These are phyloP conservation scores for Thomomys bottae DNA, from an alignment of 2,113 vertebrate species.

Conservation along the genomic window DNA sequence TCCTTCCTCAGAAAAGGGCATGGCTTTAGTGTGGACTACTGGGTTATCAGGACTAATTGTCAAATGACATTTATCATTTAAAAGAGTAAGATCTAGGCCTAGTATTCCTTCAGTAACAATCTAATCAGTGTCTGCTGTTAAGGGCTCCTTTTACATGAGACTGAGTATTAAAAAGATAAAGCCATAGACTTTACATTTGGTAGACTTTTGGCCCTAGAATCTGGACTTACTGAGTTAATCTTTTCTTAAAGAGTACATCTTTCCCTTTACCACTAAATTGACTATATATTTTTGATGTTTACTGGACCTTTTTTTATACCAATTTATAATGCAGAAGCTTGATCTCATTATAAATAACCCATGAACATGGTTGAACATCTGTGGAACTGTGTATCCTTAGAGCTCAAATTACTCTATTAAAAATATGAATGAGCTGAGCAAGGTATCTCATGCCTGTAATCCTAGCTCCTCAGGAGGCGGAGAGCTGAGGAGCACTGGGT, in stretches of 20 bases:
- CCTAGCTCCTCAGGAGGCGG: too few relatives aligned
- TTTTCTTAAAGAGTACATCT: constrained; percentile 22
- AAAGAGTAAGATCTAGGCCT: background rate
- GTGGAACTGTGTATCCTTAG: constrained; percentile 70
- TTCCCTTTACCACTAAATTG: constrained; percentile 61
- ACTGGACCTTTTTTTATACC: constrained; percentile 59
- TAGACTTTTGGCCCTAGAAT: constrained; percentile 16
- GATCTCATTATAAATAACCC: constrained; percentile 74
- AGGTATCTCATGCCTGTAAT: too few relatives aligned
- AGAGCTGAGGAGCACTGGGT: too few relatives aligned
- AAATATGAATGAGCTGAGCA: too few relatives aligned
- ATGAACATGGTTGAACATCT: constrained; percentile 69
- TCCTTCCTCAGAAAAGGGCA: background rate
- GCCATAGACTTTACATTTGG: background rate
- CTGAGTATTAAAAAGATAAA: constrained; percentile 21
- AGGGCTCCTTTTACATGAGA: background rate
- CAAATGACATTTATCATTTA: background rate
- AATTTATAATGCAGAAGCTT: constrained; percentile 63
- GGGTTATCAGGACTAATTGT: constrained; percentile 20
- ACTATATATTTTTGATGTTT: constrained; percentile 52
- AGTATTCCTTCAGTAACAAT: background rate
- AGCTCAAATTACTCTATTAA: constrained; percentile 68
- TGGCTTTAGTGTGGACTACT: background rate
- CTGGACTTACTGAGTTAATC: constrained; percentile 30
- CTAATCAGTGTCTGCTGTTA: background rate